A percentile compares a stretch with the other conserved stretches of the same genome.
Conservation (phyloP, 64 coral and sea anemone species). For the Montipora sp. region DNA sequence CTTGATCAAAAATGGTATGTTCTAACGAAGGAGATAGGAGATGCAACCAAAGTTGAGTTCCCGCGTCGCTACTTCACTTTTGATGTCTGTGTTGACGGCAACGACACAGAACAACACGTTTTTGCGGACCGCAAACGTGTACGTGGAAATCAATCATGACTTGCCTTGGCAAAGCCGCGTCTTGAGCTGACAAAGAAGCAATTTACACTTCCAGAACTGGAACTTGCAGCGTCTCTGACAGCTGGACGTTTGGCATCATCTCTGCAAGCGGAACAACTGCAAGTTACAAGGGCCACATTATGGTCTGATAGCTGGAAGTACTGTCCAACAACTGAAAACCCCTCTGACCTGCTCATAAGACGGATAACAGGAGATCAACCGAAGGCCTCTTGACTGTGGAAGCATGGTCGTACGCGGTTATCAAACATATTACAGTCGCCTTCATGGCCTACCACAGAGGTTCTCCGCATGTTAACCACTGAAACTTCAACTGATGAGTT, state of each 20-base stretch:
- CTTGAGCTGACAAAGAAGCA: slow-evolving; percentile 56
- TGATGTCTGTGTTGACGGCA: neutral
- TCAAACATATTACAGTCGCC: neutral
- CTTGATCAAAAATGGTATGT: slow-evolving; percentile 5
- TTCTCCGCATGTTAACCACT: neutral
- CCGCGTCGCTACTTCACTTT: slow-evolving; percentile 4
- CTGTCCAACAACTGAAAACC: slow-evolving; percentile 44
- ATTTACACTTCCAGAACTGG: slow-evolving; percentile 66
- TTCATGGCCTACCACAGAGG: neutral
- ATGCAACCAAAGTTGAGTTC: slow-evolving; percentile 14
- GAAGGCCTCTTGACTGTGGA: neutral
- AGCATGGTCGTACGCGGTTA: slow-evolving; percentile 36
- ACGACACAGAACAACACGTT: slow-evolving; percentile 2
- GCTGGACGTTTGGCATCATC: slow-evolving; percentile 23
- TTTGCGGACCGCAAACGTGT: slow-evolving; percentile 47
- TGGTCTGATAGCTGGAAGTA: slow-evolving; percentile 3
- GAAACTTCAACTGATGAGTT: neutral
- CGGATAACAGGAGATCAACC: slow-evolving; percentile 30
- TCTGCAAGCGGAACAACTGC: neutral
- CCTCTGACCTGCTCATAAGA: slow-evolving; percentile 30
- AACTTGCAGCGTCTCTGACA: slow-evolving; percentile 51
- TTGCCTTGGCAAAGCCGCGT: slow-evolving; percentile 66
- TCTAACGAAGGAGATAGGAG: slow-evolving; percentile 22
- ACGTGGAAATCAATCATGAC: slow-evolving; percentile 8
- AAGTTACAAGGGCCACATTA: neutral